phyloP scores from a whole-genome alignment of 2,888 invertebrate genomes.

The Rhabditoides inermis region DNA sequence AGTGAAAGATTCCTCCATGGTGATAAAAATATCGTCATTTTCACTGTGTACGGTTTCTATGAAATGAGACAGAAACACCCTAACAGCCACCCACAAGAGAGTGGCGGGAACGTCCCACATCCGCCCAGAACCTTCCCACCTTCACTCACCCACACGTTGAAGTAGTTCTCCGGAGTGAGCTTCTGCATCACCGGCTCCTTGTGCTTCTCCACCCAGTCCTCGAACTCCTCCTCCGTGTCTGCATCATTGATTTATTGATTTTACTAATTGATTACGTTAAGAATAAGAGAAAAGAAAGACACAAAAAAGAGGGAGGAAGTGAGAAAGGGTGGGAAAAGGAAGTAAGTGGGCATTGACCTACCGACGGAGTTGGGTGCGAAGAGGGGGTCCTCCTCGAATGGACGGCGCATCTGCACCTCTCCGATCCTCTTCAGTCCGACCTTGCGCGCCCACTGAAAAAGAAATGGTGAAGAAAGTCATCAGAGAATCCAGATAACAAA shows the following conservation, averaged over 20 bases:
- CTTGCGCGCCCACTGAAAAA: conserved; percentile 50
- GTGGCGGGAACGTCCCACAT: too few species aligned
- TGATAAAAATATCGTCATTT: too few species aligned
- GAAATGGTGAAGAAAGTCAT: background rate
- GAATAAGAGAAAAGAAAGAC: too few species aligned
- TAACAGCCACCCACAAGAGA: too few species aligned
- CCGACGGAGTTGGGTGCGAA: conserved; percentile 45
- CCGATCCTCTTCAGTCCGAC: conserved; percentile 49
- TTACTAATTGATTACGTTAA: background rate
- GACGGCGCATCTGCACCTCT: conserved; percentile 51
- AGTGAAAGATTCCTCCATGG: too few species aligned
- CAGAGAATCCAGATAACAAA: background rate
- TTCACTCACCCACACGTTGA: conserved; percentile 49
- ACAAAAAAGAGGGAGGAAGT: too few species aligned
- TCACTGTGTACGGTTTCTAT: too few species aligned
- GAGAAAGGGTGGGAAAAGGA: too few species aligned
- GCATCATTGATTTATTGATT: conserved; percentile 5
- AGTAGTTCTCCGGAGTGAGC: conserved; percentile 50
- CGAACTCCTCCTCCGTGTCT: conserved; percentile 52
- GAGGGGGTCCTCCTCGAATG: conserved; percentile 51
- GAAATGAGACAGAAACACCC: too few species aligned
- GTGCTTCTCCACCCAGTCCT: conserved; percentile 53
- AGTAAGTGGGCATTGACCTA: background rate
- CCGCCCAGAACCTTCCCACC: too few species aligned
- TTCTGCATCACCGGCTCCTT: conserved; percentile 52